A percentile compares a stretch with the other conserved stretches of the same genome.
These are phyloP conservation scores for Zaprionus capensis DNA, from an alignment of 1,140 invertebrate species.

Conservation along the genomic window DNA sequence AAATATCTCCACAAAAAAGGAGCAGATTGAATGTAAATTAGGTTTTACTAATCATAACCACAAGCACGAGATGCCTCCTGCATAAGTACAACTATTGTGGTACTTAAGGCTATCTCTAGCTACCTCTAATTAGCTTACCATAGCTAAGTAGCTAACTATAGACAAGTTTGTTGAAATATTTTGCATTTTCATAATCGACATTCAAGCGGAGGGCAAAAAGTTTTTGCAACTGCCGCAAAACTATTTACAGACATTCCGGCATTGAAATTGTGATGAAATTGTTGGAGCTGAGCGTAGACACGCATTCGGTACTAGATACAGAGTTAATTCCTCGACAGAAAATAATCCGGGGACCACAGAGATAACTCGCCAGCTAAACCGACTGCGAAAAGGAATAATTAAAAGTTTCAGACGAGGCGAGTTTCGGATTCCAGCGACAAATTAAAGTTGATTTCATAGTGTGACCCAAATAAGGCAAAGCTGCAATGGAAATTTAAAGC, in stretches of 20 bases:
- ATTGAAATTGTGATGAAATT: not conserved
- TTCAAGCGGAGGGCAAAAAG: not conserved
- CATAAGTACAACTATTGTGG: no score
- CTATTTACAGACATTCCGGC: not conserved
- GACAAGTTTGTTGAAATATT: not conserved
- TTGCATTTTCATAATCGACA: not conserved
- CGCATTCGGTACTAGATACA: not conserved
- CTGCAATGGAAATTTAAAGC: not conserved
- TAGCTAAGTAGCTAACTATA: not conserved
- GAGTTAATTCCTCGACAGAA: not conserved
- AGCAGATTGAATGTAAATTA: no score
- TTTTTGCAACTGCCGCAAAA: not conserved
- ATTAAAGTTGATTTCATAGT: slow-evolving; percentile 16
- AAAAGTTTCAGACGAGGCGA: slow-evolving; percentile 5
- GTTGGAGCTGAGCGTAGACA: not conserved
- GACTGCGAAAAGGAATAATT: not conserved
- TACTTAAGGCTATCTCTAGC: not conserved
- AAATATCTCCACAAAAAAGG: no score
- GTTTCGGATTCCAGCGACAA: slow-evolving; percentile 2
- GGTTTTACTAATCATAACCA: no score
- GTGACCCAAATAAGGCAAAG: slow-evolving; percentile 27
- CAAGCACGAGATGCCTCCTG: no score
- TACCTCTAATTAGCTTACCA: not conserved
- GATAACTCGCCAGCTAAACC: not conserved
- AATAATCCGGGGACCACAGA: not conserved